Percentiles rank a stretch among this genome's conserved stretches.
These are phyloP conservation scores for Hoplias malabaricus DNA, from an alignment of 2,113 vertebrate genomes.

Conservation along the genomic window DNA sequence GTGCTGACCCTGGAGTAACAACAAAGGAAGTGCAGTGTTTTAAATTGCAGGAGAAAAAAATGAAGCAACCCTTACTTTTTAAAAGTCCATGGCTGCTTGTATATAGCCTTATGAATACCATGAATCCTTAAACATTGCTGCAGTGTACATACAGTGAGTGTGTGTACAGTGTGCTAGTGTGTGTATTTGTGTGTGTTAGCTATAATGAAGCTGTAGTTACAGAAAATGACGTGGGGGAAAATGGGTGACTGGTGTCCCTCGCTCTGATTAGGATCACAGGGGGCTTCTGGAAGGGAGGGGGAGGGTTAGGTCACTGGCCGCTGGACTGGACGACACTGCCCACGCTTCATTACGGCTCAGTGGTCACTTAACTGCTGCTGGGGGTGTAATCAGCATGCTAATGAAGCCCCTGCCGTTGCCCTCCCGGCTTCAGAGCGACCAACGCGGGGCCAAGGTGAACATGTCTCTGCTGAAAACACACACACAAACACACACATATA, in stretches of 20 bases:
- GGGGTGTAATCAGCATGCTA: slow-evolving; percentile 52
- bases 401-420: slow-evolving; percentile 41
- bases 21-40: too few species aligned
- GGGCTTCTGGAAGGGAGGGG: neutral
- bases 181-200: neutral
- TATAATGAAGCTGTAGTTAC: slow-evolving; percentile 34
- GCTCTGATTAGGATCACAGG: slow-evolving; percentile 40
- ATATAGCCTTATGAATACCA: too few species aligned
- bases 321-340: slow-evolving; percentile 21
- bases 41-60: too few species aligned
- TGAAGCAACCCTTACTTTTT: too few species aligned
- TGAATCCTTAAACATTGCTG: too few species aligned
- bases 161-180: neutral
- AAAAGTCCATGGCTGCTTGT: too few species aligned
- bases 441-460: slow-evolving; percentile 43
- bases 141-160: too few species aligned
- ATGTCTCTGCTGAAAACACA: slow-evolving; percentile 18
- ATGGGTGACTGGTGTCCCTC: slow-evolving; percentile 22
- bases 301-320: neutral
- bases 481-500: neutral
- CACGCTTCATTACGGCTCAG: slow-evolving; percentile 46
- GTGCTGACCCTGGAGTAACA: too few species aligned
- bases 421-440: neutral
- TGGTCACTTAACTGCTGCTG: slow-evolving; percentile 33
- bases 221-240: slow-evolving; percentile 29